Base-by-base conservation (phyloP, 2,888 invertebrate genomes). In the Neoitamus cyanurus region DNA sequence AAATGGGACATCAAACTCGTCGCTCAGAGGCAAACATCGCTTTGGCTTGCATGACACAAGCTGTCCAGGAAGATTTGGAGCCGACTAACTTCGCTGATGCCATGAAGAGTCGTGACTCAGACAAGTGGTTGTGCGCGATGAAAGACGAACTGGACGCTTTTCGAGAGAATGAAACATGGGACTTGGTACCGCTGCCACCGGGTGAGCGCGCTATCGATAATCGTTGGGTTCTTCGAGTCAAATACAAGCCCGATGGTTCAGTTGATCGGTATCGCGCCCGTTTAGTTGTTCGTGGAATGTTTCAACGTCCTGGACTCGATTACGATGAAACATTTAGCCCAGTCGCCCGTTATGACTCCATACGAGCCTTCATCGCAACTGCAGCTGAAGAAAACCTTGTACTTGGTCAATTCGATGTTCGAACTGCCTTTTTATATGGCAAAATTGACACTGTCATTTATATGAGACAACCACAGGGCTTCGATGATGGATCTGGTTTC, bases 181-280 rank as follows among this genome's bases (percentile, higher is more conserved):
- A 72, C 30, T 72, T 72, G 31, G 72, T 72, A 72, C 30, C 28
- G 15, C n/a, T 28, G 30, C 72, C 72, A n/a, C 28, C 28, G 31
- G 31, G 31, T 28, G 30, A 72, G 31, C 28, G 31, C n/a, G 31
- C 31, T 72, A 72, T 72, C 15, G 31, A 72, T 7, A 86, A 78
- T 36, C 86, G 82, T 58, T 87, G 87, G 86, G 87, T 87, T 4
- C 87, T 85, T 46, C 48, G 83, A 78, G n/a, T n/a, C n/a, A n/a
- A n/a, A n/a, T n/a, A n/a, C n/a, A n/a, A n/a, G n/a, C n/a, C n/a
- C n/a, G n/a, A 85, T 28, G 86, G 87, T 13, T 9, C 31, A n/a
- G 3, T 30, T 31, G 42, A 13, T 28, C 84, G 75, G 73, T 85
- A 78, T 31, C 77, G 84, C 28, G 83, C 84, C 31, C 37, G 85